Evolutionary conservation across 2,797 vertebrate species (phyloP), one percentile per base, ranked within the genome.

Genomic region (Cuculus canorus): DNA sequence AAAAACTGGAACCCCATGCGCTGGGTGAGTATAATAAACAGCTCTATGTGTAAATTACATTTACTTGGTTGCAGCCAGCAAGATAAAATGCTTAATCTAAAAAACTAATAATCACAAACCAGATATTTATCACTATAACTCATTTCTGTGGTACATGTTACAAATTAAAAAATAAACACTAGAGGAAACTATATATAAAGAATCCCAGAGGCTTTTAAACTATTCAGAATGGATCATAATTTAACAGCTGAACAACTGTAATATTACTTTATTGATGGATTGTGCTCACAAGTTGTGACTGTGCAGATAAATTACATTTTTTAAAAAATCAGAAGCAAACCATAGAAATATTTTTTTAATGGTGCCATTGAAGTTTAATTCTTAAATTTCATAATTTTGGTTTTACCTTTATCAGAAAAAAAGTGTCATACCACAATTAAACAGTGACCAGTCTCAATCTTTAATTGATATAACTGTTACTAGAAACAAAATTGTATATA

Each of bases 51-150:
- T 64, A 90, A 89, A 94, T 94, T 88, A 81, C n/a, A 57, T 95
- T 75, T 83, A 39, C 90, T 91, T 93, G 41, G 37, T 60, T 72
- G 13, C 57, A 95, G 19, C 57, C 27, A 59, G 47, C 5, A 72
- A 94, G 94, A 96, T 80, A 87, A 93, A 97, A 95, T 66, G 39
- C 43, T 95, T 95, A 92, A 97, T 95, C 86, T 94, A 94, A 92
- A 96, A 92, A 95, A 75, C 53, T 85, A 96, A 97, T 96, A 93
- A 96, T 95, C 71, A 86, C 27, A 93, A 90, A 72, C 32, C 19
- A 96, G 57, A 88, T 95, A 94, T 92, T 92, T 45, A 76, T 92
- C 63, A 66, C 72, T 78, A 70, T 93, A 95, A 85, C 53, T 92
- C 25, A 91, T 94, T 93, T 91, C 79, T 71, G 59, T 83, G 25